Percentiles rank a stretch among this genome's conserved stretches.
Conservation (phyloP, 2,797 vertebrate genomes). For the Pipistrellus kuhlii region DNA sequence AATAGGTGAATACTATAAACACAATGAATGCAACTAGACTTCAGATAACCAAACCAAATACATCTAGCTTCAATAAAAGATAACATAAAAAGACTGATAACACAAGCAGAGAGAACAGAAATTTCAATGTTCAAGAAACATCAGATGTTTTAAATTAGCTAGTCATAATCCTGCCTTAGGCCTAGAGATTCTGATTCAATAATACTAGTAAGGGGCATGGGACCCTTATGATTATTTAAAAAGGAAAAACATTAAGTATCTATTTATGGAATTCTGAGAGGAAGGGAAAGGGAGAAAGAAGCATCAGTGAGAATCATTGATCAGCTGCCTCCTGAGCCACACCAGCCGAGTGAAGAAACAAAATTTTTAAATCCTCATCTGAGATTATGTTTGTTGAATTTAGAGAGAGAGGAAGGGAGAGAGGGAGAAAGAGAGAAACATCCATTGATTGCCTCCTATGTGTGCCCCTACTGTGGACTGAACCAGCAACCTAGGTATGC, state of each 20-base stretch:
- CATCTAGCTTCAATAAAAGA: background rate
- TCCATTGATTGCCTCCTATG: background rate
- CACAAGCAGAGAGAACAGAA: background rate
- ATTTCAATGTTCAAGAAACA: background rate
- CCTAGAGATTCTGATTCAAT: background rate
- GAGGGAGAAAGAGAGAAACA: background rate
- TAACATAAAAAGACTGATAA: background rate
- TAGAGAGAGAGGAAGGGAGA: background rate
- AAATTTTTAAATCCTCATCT: too few species aligned
- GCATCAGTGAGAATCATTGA: too few species aligned
- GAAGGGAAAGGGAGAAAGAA: too few species aligned
- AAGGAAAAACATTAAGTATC: background rate
- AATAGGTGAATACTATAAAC: background rate
- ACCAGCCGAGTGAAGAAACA: too few species aligned
- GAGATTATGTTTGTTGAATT: background rate
- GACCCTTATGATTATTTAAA: background rate
- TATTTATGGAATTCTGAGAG: too few species aligned
- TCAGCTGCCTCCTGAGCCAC: too few species aligned
- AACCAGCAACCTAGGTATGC: background rate
- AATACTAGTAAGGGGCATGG: background rate
- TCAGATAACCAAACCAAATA: background rate
- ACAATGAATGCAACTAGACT: background rate
- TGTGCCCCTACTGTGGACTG: background rate
- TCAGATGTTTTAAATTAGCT: background rate
- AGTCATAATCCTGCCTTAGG: background rate